These are phyloP conservation scores for Cercopithecus mona DNA, from an alignment of 2,113 vertebrate species.

Conservation along the genomic window DNA sequence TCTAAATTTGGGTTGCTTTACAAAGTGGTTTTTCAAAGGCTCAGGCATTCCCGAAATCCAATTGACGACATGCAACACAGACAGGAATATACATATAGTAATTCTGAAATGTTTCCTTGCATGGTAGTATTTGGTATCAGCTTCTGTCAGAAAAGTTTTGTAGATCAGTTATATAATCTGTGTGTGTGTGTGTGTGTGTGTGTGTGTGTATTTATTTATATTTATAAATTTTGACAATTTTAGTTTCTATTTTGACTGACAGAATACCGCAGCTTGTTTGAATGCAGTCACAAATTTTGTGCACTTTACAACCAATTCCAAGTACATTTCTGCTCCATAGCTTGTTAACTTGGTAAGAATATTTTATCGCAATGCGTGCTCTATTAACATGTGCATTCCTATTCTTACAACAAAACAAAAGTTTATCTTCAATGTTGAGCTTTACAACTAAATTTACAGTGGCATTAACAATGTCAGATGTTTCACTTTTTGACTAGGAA, in stretches of 20 bases:
- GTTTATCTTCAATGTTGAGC: background rate
- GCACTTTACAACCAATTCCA: background rate
- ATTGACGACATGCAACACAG: background rate
- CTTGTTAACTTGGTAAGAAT: background rate
- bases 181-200: no score
- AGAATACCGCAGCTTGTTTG: background rate
- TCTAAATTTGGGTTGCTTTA: background rate
- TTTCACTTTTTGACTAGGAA: background rate
- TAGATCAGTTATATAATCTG: background rate
- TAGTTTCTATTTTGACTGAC: background rate
- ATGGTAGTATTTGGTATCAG: background rate
- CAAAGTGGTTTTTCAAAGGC: background rate
- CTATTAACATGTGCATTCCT: background rate
- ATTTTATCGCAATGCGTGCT: background rate
- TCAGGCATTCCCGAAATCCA: slow-evolving; percentile 16
- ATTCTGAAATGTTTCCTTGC: background rate
- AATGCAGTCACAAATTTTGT: background rate
- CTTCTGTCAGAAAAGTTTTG: background rate
- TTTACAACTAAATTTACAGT: background rate
- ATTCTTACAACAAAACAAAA: background rate
- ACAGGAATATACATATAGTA: background rate
- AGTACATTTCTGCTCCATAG: background rate
- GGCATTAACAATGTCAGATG: background rate
- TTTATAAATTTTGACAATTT: background rate
- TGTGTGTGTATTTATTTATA: no score